Base-by-base conservation (phyloP, 2,113 vertebrate genomes). In the Tragelaphus scriptus region DNA sequence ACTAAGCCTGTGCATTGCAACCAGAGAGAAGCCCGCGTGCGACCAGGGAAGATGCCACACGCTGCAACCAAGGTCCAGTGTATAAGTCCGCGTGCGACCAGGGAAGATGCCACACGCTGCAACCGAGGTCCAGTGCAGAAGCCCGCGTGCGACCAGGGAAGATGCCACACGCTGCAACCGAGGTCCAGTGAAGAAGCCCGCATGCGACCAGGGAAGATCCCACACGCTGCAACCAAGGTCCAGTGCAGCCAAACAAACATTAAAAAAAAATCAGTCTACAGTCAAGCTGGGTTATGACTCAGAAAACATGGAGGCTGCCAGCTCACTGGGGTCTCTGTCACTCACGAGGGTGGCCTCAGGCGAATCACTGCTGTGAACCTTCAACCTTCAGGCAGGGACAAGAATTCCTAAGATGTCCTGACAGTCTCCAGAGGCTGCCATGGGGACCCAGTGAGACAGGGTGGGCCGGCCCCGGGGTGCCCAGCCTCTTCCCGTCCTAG, bases 261-360 rank as follows among this genome's bases (percentile, higher is more conserved):
- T 65, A 65, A 65, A 65, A 65, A 63, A 65, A 17, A 23, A 12
- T 7, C 23, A 44, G n/a, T 6, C n/a, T 40, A 12, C 19, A 40
- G 68, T 7, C 36, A 28, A 16, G 16, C 25, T 15, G 8, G 1
- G 81, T 1, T 25, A 55, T 0, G 1, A 4, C 3, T 36, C 16
- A 32, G 47, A 61, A 26, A 68, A 40, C 19, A 1, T 1, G 4
- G 36, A 63, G 40, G 53, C n/a, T 44, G 21, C 21, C 8, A 15
- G 25, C 30, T 2, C 65, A 77, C 10, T 19, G n/a, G 56, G 11
- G 14, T 75, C 36, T 81, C 81, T 28, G n/a, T 49, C 53, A 26
- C 26, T 59, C 63, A 68, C 8, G 15, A 88, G 61, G 4, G 30
- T 68, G 80, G 56, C 80, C 49, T 15, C 16, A 2, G 58, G 61